Percentiles rank a stretch among this genome's conserved stretches.
Conservation (phyloP, 2,888 invertebrate species). For the Epinotia nisella region DNA sequence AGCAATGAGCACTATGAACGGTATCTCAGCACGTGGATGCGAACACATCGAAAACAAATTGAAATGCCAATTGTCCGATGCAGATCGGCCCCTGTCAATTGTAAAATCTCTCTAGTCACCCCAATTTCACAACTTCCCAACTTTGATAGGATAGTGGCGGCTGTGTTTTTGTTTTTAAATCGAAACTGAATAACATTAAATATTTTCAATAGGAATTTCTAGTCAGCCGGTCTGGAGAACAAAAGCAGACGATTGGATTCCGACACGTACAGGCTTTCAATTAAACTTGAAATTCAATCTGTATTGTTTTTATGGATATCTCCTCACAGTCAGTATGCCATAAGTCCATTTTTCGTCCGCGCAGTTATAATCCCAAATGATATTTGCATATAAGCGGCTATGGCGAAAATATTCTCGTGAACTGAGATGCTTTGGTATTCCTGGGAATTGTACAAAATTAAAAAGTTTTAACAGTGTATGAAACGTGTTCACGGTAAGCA, state of each 20-base stretch:
- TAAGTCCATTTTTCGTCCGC: not conserved
- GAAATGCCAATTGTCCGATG: not conserved
- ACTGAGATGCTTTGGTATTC: not conserved
- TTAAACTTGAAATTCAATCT: conserved; percentile 42
- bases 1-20: no score
- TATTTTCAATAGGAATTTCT: conserved; percentile 32
- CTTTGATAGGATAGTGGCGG: conserved; percentile 17
- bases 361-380: not conserved
- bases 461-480: not conserved
- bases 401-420: not conserved
- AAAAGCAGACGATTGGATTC: conserved; percentile 34
- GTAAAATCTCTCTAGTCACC: not conserved
- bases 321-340: not conserved
- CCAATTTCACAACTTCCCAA: conserved; percentile 6
- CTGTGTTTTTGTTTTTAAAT: conserved; percentile 15
- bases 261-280: conserved; percentile 29
- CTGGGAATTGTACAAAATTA: not conserved
- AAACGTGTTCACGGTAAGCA: not conserved
- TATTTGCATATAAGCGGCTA: not conserved
- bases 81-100: not conserved
- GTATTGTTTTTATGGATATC: conserved; percentile 13
- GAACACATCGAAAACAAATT: no score
- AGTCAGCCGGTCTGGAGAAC: conserved; percentile 26
- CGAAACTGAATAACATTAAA: conserved; percentile 26
- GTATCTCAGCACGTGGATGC: no score